Percentiles rank a stretch among this genome's conserved stretches.
Evolutionary conservation across 2,797 vertebrate species (phyloP).

Genomic region (Hipposideros larvatus): DNA sequence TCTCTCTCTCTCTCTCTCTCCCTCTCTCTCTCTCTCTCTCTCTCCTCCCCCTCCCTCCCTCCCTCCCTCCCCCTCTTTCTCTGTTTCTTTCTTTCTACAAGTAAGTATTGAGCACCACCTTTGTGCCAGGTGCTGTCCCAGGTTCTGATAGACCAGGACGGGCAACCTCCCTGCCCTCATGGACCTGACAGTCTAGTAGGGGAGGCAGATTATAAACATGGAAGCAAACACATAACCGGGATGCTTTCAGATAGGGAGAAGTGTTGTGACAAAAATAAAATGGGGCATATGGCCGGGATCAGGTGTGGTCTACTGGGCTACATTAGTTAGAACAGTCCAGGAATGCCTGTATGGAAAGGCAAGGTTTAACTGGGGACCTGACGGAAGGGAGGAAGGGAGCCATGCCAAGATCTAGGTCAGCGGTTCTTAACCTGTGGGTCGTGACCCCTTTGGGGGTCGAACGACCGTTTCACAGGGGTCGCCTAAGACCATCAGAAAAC

Average conservation of each 20-base stretch:
- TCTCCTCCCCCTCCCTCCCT: no score
- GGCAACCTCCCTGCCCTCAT: neutral
- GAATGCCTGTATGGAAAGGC: neutral
- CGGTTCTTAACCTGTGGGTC: no score
- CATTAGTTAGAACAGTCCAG: neutral
- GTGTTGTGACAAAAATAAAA: neutral
- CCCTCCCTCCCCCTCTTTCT: no score
- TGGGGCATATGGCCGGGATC: neutral
- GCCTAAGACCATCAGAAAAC: no score
- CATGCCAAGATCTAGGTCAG: neutral
- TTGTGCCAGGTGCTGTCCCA: conserved; percentile 9
- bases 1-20: no score
- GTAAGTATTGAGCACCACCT: neutral
- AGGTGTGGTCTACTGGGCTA: neutral
- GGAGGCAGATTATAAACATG: neutral
- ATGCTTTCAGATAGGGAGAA: neutral
- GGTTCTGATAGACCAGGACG: neutral
- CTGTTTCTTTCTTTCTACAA: neutral
- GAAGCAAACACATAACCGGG: neutral
- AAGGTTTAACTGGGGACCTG: neutral
- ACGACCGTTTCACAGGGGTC: no score
- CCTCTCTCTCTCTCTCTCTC: no score
- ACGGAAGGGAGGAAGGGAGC: neutral
- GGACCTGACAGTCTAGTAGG: neutral
- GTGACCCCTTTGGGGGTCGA: no score